phyloP scores from a whole-genome alignment of 2,888 invertebrate species.

The Drosophila histrio region DNA sequence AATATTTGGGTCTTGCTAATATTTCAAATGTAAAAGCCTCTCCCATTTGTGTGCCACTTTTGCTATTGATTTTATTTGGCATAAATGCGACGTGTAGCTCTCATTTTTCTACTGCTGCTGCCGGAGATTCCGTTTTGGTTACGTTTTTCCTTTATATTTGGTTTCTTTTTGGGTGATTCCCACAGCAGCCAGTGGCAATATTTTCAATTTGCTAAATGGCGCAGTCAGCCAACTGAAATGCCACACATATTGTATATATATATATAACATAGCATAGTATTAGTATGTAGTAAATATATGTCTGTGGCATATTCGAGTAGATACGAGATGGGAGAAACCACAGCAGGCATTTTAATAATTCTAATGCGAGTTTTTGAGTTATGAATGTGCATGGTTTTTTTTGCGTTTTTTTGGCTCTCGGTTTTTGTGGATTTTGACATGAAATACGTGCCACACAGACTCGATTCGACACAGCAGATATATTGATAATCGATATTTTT shows the following conservation, averaged over 20 bases:
- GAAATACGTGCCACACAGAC: constrained; percentile 42
- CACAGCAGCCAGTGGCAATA: constrained; percentile 61
- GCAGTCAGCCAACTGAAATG: constrained; percentile 74
- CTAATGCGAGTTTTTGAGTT: constrained; percentile 71
- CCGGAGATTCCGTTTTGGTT: constrained; percentile 38
- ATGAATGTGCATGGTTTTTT: constrained; percentile 32
- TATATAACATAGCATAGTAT: constrained; percentile 27
- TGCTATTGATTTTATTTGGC: constrained; percentile 76
- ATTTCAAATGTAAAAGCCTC: constrained; percentile 63
- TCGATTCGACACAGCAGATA: constrained; percentile 3
- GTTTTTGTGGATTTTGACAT: constrained; percentile 28
- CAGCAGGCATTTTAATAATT: constrained; percentile 76
- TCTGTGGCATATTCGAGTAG: constrained; percentile 18
- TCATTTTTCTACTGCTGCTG: constrained; percentile 45
- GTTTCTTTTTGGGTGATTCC: constrained; percentile 13
- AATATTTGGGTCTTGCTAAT: constrained; percentile 64
- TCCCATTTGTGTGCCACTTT: constrained; percentile 60
- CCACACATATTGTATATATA: constrained; percentile 37
- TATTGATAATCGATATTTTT: constrained; percentile 57
- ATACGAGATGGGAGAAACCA: constrained; percentile 54
- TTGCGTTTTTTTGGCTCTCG: neutral
- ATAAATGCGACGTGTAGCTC: constrained; percentile 67
- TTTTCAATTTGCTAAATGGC: constrained; percentile 77
- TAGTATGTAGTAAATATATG: constrained; percentile 19
- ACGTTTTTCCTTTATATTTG: constrained; percentile 37